Evolutionary conservation across 2,113 vertebrate genomes (phyloP).

Genomic region (Mormyrus lacerda): DNA sequence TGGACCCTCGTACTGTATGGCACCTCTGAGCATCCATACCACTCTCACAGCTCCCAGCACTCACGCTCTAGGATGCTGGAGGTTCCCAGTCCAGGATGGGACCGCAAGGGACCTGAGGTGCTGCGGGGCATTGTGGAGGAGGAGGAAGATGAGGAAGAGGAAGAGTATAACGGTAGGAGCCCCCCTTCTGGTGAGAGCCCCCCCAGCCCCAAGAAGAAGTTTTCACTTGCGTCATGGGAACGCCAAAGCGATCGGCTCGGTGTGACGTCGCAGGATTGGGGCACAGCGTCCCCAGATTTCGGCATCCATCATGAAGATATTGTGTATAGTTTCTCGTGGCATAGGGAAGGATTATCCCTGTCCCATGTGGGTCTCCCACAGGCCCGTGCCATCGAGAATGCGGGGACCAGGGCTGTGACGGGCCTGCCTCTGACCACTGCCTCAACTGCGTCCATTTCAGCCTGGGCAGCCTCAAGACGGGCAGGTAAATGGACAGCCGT

Average conservation of each 20-base stretch:
- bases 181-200: neutral
- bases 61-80: constrained; percentile 60
- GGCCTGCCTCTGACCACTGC: constrained; percentile 73
- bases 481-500: constrained; percentile 59
- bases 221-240: neutral
- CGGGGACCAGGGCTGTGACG: constrained; percentile 78
- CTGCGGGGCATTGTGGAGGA: constrained; percentile 52
- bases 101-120: constrained; percentile 43
- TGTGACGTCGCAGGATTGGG: neutral
- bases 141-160: constrained; percentile 67
- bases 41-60: constrained; percentile 36
- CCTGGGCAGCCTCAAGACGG: constrained; percentile 65
- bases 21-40: constrained; percentile 70
- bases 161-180: constrained; percentile 71
- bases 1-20: constrained; percentile 82
- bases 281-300: neutral
- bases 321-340: neutral
- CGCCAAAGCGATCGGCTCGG: neutral
- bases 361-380: constrained; percentile 39
- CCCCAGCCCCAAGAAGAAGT: neutral
- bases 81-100: constrained; percentile 37
- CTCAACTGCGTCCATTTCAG: constrained; percentile 86
- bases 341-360: neutral
- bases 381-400: constrained; percentile 78
- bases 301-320: neutral